phyloP scores from a whole-genome alignment of 1,140 invertebrate species.

The Trichogramma pretiosum region DNA sequence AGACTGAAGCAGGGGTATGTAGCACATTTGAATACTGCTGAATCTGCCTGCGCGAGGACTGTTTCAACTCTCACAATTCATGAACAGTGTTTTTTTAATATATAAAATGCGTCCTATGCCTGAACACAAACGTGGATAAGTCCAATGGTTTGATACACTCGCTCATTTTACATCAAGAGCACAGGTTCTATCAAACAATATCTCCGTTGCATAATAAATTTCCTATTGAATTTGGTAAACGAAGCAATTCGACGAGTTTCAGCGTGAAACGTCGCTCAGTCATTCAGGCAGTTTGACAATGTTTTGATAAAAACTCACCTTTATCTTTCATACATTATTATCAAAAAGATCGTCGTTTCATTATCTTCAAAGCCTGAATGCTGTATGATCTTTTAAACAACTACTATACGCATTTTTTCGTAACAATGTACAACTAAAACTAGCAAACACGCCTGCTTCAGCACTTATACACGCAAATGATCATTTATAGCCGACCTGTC shows the following conservation, averaged over 20 bases:
- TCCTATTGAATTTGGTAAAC: constrained; percentile 20
- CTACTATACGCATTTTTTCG: constrained; percentile 21
- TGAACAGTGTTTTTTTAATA: too few species aligned
- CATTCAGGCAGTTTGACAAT: constrained; percentile 15
- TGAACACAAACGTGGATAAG: constrained; percentile 20
- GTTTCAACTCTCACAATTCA: too few species aligned
- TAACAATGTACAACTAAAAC: constrained; percentile 29
- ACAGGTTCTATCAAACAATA: too few species aligned
- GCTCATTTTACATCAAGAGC: constrained; percentile 15
- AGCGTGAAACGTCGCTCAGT: constrained; percentile 11
- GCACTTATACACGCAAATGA: constrained; percentile 18
- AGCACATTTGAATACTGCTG: constrained; percentile 14
- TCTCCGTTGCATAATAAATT: too few species aligned
- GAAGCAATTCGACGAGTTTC: constrained; percentile 14
- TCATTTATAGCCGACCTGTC: constrained; percentile 18
- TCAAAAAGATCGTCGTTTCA: too few species aligned
- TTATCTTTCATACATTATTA: not conserved
- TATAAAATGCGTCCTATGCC: constrained; percentile 26
- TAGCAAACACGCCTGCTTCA: constrained; percentile 20
- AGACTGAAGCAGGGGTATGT: constrained; percentile 13
- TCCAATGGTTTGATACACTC: constrained; percentile 13
- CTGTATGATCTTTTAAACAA: constrained; percentile 18
- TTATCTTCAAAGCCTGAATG: too few species aligned
- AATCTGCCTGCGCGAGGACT: constrained; percentile 12
- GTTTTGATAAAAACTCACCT: constrained; percentile 3